Evolutionary conservation across 2,797 vertebrate genomes (phyloP), one percentile per base, ranked within the genome.

Genomic region (Sebastes goodei): DNA sequence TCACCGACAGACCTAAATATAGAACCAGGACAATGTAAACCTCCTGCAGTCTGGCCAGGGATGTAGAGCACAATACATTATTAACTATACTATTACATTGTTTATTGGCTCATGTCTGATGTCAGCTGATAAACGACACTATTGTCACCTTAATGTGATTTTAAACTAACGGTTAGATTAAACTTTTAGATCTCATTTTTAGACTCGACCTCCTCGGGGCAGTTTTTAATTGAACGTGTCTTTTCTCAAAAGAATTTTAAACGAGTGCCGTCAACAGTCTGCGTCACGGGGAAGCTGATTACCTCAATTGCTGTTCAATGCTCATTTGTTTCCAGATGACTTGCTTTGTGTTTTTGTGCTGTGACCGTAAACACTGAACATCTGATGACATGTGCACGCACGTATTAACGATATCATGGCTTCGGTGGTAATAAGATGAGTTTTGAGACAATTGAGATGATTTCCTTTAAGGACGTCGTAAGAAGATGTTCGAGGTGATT

Each of bases 331-430:
- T 92, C 80, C 82, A 75, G 78, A 14, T 21, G 79, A 88, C 76
- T 87, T 46, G 70, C 76, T 89, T 85, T 84, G 78, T 84, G 71
- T 84, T 81, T 79, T 74, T 91, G 86, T 88, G 84, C 84, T 71
- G 71, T 93, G 88, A 93, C 81, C 85, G 38, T 88, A 80, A 92
- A 92, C 68, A 55, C 38, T 56, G 60, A 81, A 61, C 72, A 87
- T 90, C 77, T 80, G 73, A 86, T 82, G 74, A 63, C 80, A 75
- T 70, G 68, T 29, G 14, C 59, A 42, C 62, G 57, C 67, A 78
- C 68, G 66, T 66, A 80, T 88, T 82, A 88, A 81, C 30, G 14
- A 65, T 68, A 64, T 29, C n/a, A 71, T 32, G 46, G 9, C 20
- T 25, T 38, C 1, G 2, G 29, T 5, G 42, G 20, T 59, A 25